These are phyloP conservation scores for Trichoplax adhaerens DNA, from an alignment of 37 sponge, comb jelly and placozoan genomes.

Conservation along the genomic window DNA sequence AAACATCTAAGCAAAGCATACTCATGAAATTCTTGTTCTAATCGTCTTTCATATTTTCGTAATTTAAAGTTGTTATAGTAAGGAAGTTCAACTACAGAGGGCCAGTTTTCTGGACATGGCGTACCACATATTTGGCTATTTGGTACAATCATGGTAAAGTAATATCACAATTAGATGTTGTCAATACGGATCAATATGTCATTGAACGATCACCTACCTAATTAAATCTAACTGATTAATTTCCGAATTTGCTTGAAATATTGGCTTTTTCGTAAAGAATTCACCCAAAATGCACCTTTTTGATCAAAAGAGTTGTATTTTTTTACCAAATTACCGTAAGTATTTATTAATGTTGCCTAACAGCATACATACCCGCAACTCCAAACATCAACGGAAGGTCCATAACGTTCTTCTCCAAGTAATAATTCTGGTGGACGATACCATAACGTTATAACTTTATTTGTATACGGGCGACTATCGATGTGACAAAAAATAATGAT, in stretches of 20 bases:
- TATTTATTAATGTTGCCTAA: too few relatives aligned
- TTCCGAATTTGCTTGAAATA: slow-evolving; percentile 62
- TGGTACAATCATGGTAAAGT: slow-evolving; percentile 1
- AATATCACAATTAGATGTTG: background rate
- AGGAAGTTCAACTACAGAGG: slow-evolving; percentile 73
- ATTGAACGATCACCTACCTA: slow-evolving; percentile 21
- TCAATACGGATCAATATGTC: background rate
- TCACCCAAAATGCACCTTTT: slow-evolving; percentile 77
- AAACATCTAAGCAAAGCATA: slow-evolving; percentile 10
- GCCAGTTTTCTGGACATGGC: slow-evolving; percentile 87
- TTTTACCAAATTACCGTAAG: too few relatives aligned
- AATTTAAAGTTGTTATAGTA: slow-evolving; percentile 59
- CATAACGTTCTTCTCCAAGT: slow-evolving; percentile 90
- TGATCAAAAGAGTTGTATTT: too few relatives aligned
- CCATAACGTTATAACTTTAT: slow-evolving; percentile 93
- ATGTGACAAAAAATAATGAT: too few relatives aligned
- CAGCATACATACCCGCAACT: slow-evolving; percentile 64
- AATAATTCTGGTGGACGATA: slow-evolving; percentile 92
- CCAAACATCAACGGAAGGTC: slow-evolving; percentile 91
- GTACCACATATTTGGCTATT: slow-evolving; percentile 77
- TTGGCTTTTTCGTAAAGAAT: slow-evolving; percentile 69
- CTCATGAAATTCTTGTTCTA: slow-evolving; percentile 60
- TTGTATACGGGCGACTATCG: slow-evolving; percentile 76
- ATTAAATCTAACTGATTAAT: slow-evolving; percentile 62
- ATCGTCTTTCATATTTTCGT: slow-evolving; percentile 65